Base-by-base conservation (phyloP, 1,140 invertebrate genomes). In the Cardiocondyla obscurior region DNA sequence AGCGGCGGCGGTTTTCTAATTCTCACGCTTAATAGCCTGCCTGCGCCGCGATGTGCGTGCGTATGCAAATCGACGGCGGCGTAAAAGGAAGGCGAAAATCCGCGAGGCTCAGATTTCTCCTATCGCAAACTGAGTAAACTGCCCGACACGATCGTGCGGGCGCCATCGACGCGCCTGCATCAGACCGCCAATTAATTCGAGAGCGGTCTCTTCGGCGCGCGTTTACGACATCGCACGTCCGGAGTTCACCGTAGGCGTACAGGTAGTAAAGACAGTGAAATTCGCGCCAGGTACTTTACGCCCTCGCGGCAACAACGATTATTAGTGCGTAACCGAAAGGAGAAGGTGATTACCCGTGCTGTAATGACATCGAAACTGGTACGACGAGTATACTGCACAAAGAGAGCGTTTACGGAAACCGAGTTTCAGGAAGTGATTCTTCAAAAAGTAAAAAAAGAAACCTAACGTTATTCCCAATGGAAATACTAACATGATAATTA, bases 11-110 rank as follows among this genome's bases (percentile, higher is more conserved):
- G 77, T 84, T 62, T 88, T 88, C 86, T 88, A 88, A 88, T 88
- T 88, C 86, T 87, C 86, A 88, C 86, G 86, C 74, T 84, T 88
- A 87, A 84, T 64, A 42, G 73, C 67, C 53, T 51, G 72, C 62
- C 49, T 53, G 53, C 72, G 70, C 42, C 25, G 19, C 81, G 60
- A 62, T 62, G 44, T 76, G 73, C 82, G 60, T 57, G 51, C 76
- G 72, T 84, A 88, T 87, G 86, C 82, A 88, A 87, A 88, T 87
- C 49, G 62, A 69, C 58, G 72, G 28, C 25, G 46, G 60, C 28
- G 36, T 33, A 79, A 83, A 67, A 81, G 42, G 51, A 84, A 81
- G 46, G 81, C 69, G 42, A 81, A 84, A 86, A 74, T 87, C 28
- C 51, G 60, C 81, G 55, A 86, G 55, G 49, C 76, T 81, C 44